These are phyloP conservation scores for Balearica regulorum DNA, from an alignment of 2,797 vertebrate genomes.

Conservation along the genomic window DNA sequence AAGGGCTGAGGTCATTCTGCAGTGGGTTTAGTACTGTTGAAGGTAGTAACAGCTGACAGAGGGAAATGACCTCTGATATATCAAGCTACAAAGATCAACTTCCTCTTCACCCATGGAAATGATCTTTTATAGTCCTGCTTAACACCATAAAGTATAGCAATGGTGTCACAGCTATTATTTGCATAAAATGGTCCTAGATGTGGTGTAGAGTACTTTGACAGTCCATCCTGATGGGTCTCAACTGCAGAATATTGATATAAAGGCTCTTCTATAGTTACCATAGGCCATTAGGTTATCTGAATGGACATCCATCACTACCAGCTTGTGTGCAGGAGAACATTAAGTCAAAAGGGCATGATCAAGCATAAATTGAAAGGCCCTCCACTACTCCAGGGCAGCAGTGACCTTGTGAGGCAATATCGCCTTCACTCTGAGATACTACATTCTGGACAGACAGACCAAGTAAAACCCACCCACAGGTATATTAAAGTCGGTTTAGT, in stretches of 20 bases:
- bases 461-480: background rate
- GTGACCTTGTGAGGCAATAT: constrained; percentile 13
- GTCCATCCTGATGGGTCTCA: background rate
- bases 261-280: constrained; percentile 24
- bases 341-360: constrained; percentile 58
- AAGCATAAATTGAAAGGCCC: constrained; percentile 55
- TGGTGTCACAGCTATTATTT: constrained; percentile 2
- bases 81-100: constrained; percentile 18
- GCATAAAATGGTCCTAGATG: constrained; percentile 35
- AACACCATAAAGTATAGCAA: background rate
- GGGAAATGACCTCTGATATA: constrained; percentile 1
- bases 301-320: constrained; percentile 49
- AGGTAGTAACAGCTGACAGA: background rate
- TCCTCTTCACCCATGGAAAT: constrained; percentile 39
- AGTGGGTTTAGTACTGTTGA: background rate
- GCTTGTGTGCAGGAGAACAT: constrained; percentile 41
- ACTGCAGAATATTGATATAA: constrained; percentile 40
- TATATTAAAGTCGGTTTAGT: background rate
- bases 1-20: background rate
- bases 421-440: background rate
- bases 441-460: background rate
- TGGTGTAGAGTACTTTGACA: constrained; percentile 10
- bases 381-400: background rate
- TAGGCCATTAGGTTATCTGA: constrained; percentile 55
- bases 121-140: background rate